These are phyloP conservation scores for Gallinago stenura DNA, from an alignment of 2,797 vertebrate genomes.

Conservation along the genomic window DNA sequence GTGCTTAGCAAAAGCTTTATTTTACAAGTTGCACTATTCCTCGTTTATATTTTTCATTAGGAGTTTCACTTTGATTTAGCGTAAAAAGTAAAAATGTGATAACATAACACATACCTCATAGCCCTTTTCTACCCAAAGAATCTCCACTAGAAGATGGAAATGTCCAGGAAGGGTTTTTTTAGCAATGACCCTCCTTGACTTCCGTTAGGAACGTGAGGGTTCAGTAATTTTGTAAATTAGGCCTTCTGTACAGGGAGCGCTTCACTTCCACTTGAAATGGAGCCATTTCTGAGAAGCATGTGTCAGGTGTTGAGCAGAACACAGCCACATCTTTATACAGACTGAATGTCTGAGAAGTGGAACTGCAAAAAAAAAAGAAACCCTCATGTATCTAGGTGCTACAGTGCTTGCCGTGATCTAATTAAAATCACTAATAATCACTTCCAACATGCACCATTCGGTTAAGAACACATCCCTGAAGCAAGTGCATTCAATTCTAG, in stretches of 20 bases:
- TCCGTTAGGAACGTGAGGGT: not conserved
- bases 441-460: not conserved
- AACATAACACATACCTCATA: not conserved
- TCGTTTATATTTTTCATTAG: constrained; percentile 48
- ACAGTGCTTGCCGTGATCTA: constrained; percentile 1
- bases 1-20: constrained; percentile 10
- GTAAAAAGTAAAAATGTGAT: constrained; percentile 37
- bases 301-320: constrained; percentile 47
- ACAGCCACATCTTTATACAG: not conserved
- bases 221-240: constrained; percentile 15
- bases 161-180: not conserved
- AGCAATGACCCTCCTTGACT: not conserved
- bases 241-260: not conserved
- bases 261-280: constrained; percentile 19
- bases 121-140: not conserved
- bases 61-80: constrained; percentile 33
- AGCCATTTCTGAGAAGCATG: constrained; percentile 26
- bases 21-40: constrained; percentile 35
- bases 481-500: not conserved
- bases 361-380: not conserved
- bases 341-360: constrained; percentile 3
- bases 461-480: not conserved
- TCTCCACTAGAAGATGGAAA: not conserved
- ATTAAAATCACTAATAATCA: constrained; percentile 17
- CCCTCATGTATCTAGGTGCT: not conserved